These are phyloP conservation scores for Crambe crambe DNA, from an alignment of 37 sponge, comb jelly and placozoan genomes.

Conservation along the genomic window DNA sequence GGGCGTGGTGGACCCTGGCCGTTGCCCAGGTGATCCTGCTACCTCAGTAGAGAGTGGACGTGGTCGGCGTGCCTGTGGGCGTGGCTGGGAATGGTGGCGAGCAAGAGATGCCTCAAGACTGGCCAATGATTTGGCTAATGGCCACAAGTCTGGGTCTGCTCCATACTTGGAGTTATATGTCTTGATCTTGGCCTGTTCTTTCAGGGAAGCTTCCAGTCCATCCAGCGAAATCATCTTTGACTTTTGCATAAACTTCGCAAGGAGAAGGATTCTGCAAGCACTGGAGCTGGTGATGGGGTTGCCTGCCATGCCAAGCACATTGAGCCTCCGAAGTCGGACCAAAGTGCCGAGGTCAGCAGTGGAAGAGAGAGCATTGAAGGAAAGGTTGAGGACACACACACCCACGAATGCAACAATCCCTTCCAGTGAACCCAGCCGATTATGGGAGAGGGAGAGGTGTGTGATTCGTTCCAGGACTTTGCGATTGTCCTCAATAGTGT, in stretches of 20 bases:
- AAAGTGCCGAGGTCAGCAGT: slow-evolving; percentile 28
- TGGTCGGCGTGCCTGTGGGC: not conserved
- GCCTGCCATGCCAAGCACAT: slow-evolving; percentile 33
- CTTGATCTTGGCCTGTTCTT: slow-evolving; percentile 47
- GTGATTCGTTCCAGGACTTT: slow-evolving; percentile 68
- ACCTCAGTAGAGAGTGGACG: not conserved
- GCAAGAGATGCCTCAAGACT: not conserved
- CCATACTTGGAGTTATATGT: slow-evolving; percentile 26
- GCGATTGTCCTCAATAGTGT: slow-evolving; percentile 20
- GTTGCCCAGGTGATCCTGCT: not conserved
- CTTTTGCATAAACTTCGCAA: slow-evolving; percentile 57
- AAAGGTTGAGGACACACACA: slow-evolving; percentile 43
- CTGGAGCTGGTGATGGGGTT: slow-evolving; percentile 44
- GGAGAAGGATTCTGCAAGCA: slow-evolving; percentile 21
- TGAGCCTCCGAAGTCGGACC: slow-evolving; percentile 21
- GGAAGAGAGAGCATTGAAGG: slow-evolving; percentile 35
- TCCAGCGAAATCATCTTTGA: slow-evolving; percentile 36
- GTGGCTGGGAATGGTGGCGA: not conserved
- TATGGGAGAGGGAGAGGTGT: slow-evolving; percentile 55
- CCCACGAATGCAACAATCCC: slow-evolving; percentile 49
- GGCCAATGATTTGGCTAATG: slow-evolving; percentile 35
- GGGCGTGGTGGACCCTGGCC: not conserved
- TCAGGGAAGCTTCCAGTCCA: slow-evolving; percentile 26
- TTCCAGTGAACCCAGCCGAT: slow-evolving; percentile 30
- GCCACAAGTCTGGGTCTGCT: slow-evolving; percentile 53